Conservation (phyloP, 2,797 vertebrate genomes). For the Hapalemur alaotrensis region DNA sequence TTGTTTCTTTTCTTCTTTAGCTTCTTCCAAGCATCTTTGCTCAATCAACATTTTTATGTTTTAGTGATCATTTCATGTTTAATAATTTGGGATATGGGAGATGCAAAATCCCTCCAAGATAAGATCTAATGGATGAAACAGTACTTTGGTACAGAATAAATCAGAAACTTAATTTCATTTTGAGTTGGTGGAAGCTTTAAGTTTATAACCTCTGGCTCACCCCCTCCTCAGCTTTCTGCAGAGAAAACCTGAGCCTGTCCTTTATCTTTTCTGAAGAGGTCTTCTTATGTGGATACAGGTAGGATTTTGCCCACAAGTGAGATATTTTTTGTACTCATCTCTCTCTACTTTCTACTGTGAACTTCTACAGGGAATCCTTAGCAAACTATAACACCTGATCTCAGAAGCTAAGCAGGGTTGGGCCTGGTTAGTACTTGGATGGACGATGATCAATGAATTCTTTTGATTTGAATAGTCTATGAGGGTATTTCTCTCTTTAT, state of each 20-base stretch:
- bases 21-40: background rate
- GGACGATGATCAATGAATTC: background rate
- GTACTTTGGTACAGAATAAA: background rate
- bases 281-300: background rate
- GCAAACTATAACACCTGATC: background rate
- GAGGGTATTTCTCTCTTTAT: background rate
- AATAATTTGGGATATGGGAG: background rate
- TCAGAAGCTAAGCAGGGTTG: no score
- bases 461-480: background rate
- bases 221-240: background rate
- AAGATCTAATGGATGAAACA: background rate
- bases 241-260: background rate
- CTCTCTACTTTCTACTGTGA: background rate
- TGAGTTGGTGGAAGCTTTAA: background rate
- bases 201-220: background rate
- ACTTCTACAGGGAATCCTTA: background rate
- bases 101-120: background rate
- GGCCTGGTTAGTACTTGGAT: no score
- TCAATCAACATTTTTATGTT: background rate
- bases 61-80: background rate
- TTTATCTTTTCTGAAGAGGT: background rate
- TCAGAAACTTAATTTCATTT: conserved; percentile 2
- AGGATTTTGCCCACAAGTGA: background rate
- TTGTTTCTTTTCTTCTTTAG: background rate
- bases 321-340: background rate